Percentiles rank a stretch among this genome's conserved stretches.
Conservation (phyloP, 2,113 vertebrate genomes). For the Myrmecophaga tridactyla region DNA sequence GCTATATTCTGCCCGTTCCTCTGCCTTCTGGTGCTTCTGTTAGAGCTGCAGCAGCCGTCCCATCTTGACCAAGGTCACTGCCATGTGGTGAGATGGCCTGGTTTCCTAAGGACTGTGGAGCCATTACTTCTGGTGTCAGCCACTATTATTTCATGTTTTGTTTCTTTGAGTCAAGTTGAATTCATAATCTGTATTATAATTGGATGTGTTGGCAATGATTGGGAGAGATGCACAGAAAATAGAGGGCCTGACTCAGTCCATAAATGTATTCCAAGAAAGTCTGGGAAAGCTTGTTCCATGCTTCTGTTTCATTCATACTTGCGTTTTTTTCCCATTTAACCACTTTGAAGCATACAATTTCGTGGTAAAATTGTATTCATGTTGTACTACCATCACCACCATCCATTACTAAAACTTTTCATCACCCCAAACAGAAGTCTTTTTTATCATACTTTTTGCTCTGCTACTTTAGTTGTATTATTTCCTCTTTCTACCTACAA, state of each 20-base stretch:
- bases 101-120: not conserved
- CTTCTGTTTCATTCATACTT: not conserved
- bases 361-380: too few species aligned
- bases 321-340: too few species aligned
- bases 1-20: not conserved
- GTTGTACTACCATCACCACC: too few species aligned
- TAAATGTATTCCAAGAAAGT: not conserved
- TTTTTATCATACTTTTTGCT: constrained; percentile 27
- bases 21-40: not conserved
- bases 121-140: not conserved
- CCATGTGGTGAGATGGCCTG: not conserved
- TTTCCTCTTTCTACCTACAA: not conserved
- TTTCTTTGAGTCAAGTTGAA: not conserved
- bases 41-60: not conserved
- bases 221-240: not conserved
- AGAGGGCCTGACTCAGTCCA: not conserved
- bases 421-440: not conserved
- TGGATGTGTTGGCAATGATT: not conserved
- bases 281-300: not conserved
- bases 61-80: not conserved
- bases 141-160: not conserved
- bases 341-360: too few species aligned
- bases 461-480: not conserved
- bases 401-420: too few species aligned
- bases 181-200: not conserved